Percentiles rank a stretch among this genome's conserved stretches.
Conservation (phyloP, 2,797 vertebrate species). For the Chelidonichthys spinosus region DNA sequence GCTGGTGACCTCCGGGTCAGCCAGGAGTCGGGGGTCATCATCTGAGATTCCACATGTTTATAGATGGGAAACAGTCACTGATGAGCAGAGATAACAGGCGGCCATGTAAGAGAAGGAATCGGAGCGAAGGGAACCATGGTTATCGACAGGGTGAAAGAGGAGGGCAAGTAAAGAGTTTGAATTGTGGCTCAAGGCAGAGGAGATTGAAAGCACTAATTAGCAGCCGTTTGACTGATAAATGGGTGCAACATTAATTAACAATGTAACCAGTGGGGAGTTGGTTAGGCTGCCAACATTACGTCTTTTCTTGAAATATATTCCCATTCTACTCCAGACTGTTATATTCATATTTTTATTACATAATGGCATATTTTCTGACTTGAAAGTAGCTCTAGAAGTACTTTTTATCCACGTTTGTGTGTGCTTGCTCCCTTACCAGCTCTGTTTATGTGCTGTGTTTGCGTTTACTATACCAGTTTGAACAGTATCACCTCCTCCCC, state of each 20-base stretch:
- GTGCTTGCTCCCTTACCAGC: not conserved
- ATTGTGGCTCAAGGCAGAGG: slow-evolving; percentile 73
- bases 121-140: slow-evolving; percentile 31
- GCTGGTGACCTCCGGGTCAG: slow-evolving; percentile 64
- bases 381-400: slow-evolving; percentile 8
- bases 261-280: slow-evolving; percentile 81
- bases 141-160: slow-evolving; percentile 66
- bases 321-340: slow-evolving; percentile 46
- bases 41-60: slow-evolving; percentile 70
- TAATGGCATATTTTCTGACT: slow-evolving; percentile 7
- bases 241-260: slow-evolving; percentile 87
- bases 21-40: slow-evolving; percentile 61
- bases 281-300: slow-evolving; percentile 40
- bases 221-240: slow-evolving; percentile 86
- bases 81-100: slow-evolving; percentile 68
- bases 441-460: slow-evolving; percentile 9
- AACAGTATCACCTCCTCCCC: slow-evolving; percentile 25
- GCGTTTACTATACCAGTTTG: slow-evolving; percentile 19
- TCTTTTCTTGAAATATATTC: slow-evolving; percentile 41
- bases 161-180: slow-evolving; percentile 47
- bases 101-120: slow-evolving; percentile 43
- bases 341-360: slow-evolving; percentile 27
- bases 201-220: slow-evolving; percentile 91
- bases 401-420: slow-evolving; percentile 1
- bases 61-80: slow-evolving; percentile 63